Percentiles rank a stretch among this genome's conserved stretches.
phyloP scores from a whole-genome alignment of 2,888 invertebrate genomes.

The Kuschelorhynchus macadamiae region DNA sequence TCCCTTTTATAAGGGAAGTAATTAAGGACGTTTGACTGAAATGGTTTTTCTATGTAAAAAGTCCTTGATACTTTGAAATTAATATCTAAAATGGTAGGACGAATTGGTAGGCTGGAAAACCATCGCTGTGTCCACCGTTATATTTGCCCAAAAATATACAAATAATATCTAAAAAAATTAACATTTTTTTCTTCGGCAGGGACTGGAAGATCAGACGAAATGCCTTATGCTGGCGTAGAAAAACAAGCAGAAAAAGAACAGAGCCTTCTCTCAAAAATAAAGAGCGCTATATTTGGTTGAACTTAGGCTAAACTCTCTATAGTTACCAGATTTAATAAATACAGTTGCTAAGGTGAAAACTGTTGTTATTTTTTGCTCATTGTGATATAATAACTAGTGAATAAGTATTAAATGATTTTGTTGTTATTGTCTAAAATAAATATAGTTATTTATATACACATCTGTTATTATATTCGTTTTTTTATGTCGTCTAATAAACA shows the following conservation, averaged over 20 bases:
- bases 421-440: conserved; percentile 33
- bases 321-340: conserved; percentile 19
- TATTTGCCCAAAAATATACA: background rate
- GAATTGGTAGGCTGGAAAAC: too few species aligned
- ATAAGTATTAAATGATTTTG: conserved; percentile 2
- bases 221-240: conserved; percentile 70
- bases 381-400: conserved; percentile 28
- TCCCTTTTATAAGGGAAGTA: too few species aligned
- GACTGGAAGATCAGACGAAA: conserved; percentile 57
- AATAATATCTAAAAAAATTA: conserved; percentile 1
- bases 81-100: too few species aligned
- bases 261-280: conserved; percentile 74
- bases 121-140: too few species aligned
- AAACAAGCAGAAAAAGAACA: conserved; percentile 68
- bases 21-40: too few species aligned
- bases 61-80: too few species aligned
- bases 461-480: too few species aligned
- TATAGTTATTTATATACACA: too few species aligned
- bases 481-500: too few species aligned
- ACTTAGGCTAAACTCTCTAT: background rate
- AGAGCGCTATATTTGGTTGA: conserved; percentile 75
- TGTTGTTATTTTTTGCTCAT: conserved; percentile 36
- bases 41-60: too few species aligned
- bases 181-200: conserved; percentile 68
- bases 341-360: conserved; percentile 22